A percentile compares a stretch with the other conserved stretches of the same genome.
These are phyloP conservation scores for Tiliqua scincoides DNA, from an alignment of 2,113 vertebrate species.

Conservation along the genomic window DNA sequence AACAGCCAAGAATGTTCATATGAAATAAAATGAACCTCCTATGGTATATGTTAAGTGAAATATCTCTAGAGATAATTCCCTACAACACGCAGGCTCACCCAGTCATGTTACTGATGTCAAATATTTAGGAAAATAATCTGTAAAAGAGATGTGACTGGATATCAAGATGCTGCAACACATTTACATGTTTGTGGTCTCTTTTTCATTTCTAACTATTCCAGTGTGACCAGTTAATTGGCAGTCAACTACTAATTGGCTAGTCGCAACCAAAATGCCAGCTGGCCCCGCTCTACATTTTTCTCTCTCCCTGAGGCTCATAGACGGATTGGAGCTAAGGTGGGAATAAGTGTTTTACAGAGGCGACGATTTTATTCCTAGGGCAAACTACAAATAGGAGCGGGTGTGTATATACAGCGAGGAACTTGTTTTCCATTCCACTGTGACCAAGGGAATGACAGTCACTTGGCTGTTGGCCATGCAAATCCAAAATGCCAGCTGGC, in stretches of 20 bases:
- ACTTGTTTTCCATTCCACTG: conserved; percentile 56
- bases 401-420: conserved; percentile 47
- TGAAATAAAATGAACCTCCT: too few relatives aligned
- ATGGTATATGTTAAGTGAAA: too few relatives aligned
- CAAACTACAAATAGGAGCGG: conserved; percentile 52
- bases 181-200: conserved; percentile 24
- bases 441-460: conserved; percentile 47
- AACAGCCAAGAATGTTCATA: too few relatives aligned
- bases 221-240: conserved; percentile 50
- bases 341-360: conserved; percentile 53
- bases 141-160: background rate
- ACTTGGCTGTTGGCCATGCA: conserved; percentile 32
- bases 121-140: background rate
- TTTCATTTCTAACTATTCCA: conserved; percentile 43
- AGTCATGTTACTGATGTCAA: background rate
- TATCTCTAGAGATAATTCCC: too few relatives aligned
- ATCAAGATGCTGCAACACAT: conserved; percentile 31
- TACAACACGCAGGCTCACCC: background rate
- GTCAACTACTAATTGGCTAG: conserved; percentile 50
- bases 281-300: conserved; percentile 17
- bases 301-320: conserved; percentile 38
- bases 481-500: conserved; percentile 50
- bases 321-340: conserved; percentile 47
- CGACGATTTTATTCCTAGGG: conserved; percentile 60
- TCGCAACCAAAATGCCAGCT: conserved; percentile 53